phyloP scores from a whole-genome alignment of 1,140 invertebrate genomes.

The Apolygus lucorum region DNA sequence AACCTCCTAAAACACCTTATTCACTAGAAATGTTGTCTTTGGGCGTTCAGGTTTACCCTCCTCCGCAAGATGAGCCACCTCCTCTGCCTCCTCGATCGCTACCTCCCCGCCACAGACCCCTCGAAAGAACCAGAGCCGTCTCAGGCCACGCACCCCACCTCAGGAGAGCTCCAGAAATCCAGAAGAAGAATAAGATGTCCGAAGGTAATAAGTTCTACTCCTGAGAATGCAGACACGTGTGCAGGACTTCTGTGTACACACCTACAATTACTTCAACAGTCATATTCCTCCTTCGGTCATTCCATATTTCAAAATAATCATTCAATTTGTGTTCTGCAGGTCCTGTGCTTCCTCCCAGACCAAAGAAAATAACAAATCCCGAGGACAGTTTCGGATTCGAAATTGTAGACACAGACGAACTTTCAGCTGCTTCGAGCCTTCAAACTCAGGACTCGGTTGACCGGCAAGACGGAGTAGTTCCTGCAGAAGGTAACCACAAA shows the following conservation, averaged over 20 bases:
- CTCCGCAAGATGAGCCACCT: constrained; percentile 35
- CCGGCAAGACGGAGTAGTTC: constrained; percentile 3
- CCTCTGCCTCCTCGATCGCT: constrained; percentile 41
- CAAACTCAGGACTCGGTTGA: constrained; percentile 24
- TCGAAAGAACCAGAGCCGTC: constrained; percentile 40
- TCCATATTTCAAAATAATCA: no score
- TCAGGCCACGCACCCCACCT: constrained; percentile 7
- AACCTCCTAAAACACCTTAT: no score
- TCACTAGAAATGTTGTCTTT: no score
- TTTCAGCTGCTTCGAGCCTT: constrained; percentile 32
- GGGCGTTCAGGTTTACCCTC: constrained; percentile 28
- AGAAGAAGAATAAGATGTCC: constrained; percentile 34
- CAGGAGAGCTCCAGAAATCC: constrained; percentile 31
- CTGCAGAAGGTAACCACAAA: no score
- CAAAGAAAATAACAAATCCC: constrained; percentile 38
- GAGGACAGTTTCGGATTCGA: constrained; percentile 70
- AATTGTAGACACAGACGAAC: constrained; percentile 65
- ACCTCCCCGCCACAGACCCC: constrained; percentile 38
- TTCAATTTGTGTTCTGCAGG: constrained; percentile 16
- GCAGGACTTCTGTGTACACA: no score
- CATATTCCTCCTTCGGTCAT: no score
- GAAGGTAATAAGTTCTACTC: constrained; percentile 5
- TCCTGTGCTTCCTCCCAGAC: constrained; percentile 34
- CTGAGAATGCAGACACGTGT: no score
- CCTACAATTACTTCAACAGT: no score